These are phyloP conservation scores for Porites australiensis DNA, from an alignment of 64 coral and sea anemone genomes.

Conservation along the genomic window DNA sequence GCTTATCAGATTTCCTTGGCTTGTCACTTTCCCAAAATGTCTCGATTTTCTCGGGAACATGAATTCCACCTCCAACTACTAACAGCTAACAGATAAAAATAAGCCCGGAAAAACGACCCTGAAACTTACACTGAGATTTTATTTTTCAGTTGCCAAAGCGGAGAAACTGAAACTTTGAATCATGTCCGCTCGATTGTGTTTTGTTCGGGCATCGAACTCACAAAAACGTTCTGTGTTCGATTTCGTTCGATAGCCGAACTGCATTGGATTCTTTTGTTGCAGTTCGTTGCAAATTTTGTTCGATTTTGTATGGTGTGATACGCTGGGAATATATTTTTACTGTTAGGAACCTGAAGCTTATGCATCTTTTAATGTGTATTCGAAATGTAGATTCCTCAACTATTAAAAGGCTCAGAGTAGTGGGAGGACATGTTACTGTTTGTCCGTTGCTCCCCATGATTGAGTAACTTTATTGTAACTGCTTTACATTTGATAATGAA, in stretches of 20 bases:
- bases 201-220: conserved; percentile 2
- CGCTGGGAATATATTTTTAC: neutral
- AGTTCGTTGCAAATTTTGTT: conserved; percentile 5
- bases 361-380: no score
- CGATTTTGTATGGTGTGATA: conserved; percentile 5
- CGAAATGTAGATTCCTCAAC: neutral
- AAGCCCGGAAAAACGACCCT: neutral
- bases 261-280: neutral
- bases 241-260: conserved; percentile 13
- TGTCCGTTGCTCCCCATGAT: no score
- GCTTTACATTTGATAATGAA: no score
- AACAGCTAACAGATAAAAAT: neutral
- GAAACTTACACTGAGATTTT: neutral
- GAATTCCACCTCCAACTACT: conserved; percentile 1
- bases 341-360: no score
- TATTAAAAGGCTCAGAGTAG: neutral
- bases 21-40: neutral
- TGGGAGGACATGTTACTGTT: no score
- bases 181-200: neutral
- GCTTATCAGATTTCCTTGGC: neutral
- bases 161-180: conserved; percentile 1
- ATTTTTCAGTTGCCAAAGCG: conserved; percentile 13
- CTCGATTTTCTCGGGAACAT: neutral
- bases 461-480: no score
- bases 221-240: conserved; percentile 3